Evolutionary conservation across 2,113 vertebrate species (phyloP), one percentile per base, ranked within the genome.

Genomic region (Carlito syrichta): DNA sequence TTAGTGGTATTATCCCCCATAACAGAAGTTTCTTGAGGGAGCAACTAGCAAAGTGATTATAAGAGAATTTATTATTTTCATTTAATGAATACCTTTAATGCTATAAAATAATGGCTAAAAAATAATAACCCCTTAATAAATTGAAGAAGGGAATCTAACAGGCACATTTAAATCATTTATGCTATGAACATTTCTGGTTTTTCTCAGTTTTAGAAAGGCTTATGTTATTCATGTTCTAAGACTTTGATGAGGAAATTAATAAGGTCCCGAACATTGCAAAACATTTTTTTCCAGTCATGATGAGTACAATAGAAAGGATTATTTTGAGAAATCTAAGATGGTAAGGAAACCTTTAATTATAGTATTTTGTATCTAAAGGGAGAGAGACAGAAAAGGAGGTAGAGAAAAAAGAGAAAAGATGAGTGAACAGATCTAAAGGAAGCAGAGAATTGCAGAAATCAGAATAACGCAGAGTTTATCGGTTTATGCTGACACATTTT

Each of bases 401-500:
- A 88, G 27, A 25, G 40, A 35, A 16, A 30, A 16, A 79, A 9
- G 6, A 27, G 81, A 11, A 52, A 77, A 14, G 11, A 43, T 38
- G 56, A 96, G 62, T 56, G 82, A 94, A 54, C 11, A 74, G 19
- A 86, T 95, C 68, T 83, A n/a, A 69, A 92, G 77, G 86, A 68
- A 94, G 58, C 50, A 62, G 38, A 84, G 27, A 78, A 50, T 16
- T n/a, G 22, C 40, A 58, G 22, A 45, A 95, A 58, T 93, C 79
- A 95, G 88, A 89, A 92, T 77, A 94, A 83, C 32, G 7, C n/a
- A 5, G 50, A 86, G 40, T 84, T 76, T 62, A 81, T 79, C 92
- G 69, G 78, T 89, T 96, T 91, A 77, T 4, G 4, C 86, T 96
- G 88, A 96, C 77, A 92, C 83, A 78, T 89, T 93, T 79, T 62